Evolutionary conservation across 2,888 invertebrate species (phyloP), one percentile per base, ranked within the genome.

Genomic region (Xestia xanthographa): DNA sequence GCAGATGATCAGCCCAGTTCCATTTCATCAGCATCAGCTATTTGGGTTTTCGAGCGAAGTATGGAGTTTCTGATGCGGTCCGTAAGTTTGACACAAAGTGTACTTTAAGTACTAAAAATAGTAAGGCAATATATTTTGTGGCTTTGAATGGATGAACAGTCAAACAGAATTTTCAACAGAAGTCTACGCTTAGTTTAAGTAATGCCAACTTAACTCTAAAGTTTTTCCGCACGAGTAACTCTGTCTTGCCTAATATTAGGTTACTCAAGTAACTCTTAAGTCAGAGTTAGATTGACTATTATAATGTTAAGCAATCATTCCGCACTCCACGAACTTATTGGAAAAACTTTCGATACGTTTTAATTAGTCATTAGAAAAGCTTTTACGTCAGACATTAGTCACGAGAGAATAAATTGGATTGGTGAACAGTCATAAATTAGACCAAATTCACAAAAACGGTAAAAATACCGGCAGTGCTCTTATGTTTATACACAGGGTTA

Each of bases 261-360:
- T 4, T 76, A 45, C 8, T 34, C 0, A 41, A 26, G 17, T 34
- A 34, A 34, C 5, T 43, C 34, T 5, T 17, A 29, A 76, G 58
- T 48, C 11, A n/a, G 6, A 34, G 8, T 41, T 22, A n/a, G 5
- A 12, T 48, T 48, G 3, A 14, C 3, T n/a, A 26, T 48, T 48
- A n/a, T 38, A 65, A 9, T 65, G 53, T 65, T 26, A 66, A 34
- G n/a, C 26, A 56, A 43, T 56, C n/a, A 77, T 71, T 79, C 66
- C 9, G 26, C 34, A 56, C n/a, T 50, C 14, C 8, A 53, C 5
- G 14, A 14, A 56, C 1, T 6, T 2, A 26, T 56, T 26, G 26
- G 14, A 56, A 26, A 56, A 56, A 14, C 12, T n/a, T 53, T 12
- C n/a, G 9, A 53, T 53, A 53, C n/a, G n/a, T 11, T 11, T 53